phyloP scores from a whole-genome alignment of 2,797 vertebrate species.

The Cossypha dichroa region DNA sequence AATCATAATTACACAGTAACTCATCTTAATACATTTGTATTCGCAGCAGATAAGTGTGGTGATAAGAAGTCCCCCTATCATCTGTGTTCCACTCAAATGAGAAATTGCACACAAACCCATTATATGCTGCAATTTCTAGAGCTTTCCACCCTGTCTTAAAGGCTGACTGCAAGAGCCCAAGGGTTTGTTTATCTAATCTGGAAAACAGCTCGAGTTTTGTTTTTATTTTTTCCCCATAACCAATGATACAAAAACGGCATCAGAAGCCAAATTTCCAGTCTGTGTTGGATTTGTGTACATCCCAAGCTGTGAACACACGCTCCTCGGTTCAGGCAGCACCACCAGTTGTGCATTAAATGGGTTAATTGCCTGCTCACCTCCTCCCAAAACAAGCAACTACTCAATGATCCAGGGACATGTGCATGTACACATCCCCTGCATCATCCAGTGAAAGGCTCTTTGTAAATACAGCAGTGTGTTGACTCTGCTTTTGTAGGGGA shows the following conservation, averaged over 20 bases:
- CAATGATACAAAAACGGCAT: not conserved
- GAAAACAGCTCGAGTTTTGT: not conserved
- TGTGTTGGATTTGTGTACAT: not conserved
- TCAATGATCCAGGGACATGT: not conserved
- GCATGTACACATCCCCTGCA: not conserved
- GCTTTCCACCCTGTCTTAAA: not conserved
- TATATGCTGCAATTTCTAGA: not conserved
- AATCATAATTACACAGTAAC: slow-evolving; percentile 63
- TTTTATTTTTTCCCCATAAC: not conserved
- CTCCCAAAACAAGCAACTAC: not conserved
- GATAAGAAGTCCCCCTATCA: slow-evolving; percentile 51
- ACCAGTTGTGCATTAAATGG: not conserved
- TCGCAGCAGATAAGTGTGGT: slow-evolving; percentile 42
- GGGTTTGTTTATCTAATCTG: slow-evolving; percentile 26
- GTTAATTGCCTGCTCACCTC: not conserved
- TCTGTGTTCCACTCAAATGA: slow-evolving; percentile 21
- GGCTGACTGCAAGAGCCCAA: not conserved
- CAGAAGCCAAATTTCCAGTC: not conserved
- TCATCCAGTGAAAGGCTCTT: not conserved
- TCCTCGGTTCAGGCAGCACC: not conserved
- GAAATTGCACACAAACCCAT: not conserved
- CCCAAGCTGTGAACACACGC: not conserved
- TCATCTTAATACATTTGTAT: slow-evolving; percentile 66
- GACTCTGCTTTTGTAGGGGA: not conserved
- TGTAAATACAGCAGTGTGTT: not conserved